These are phyloP conservation scores for Eumaeus atala DNA, from an alignment of 1,140 invertebrate genomes.

Conservation along the genomic window DNA sequence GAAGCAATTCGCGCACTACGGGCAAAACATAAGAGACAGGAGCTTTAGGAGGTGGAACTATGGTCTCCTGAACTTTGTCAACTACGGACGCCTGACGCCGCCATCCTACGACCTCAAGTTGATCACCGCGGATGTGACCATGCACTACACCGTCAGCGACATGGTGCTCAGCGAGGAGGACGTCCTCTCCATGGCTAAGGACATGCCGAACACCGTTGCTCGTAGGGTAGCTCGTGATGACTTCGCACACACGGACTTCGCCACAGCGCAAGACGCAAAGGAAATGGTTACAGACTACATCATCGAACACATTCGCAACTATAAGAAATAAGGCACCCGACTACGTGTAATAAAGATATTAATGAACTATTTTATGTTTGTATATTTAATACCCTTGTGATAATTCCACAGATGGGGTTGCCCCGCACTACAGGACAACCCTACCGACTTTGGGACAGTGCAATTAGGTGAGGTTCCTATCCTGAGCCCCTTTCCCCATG, in stretches of 20 bases:
- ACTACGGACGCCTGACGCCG: slow-evolving; percentile 30
- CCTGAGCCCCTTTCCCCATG: too few relatives aligned
- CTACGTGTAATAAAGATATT: too few relatives aligned
- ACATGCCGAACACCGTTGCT: slow-evolving; percentile 20
- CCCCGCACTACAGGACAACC: too few relatives aligned
- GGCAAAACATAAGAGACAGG: slow-evolving; percentile 48
- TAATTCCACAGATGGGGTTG: too few relatives aligned
- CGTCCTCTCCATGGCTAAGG: slow-evolving; percentile 19
- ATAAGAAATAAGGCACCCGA: too few relatives aligned
- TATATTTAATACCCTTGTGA: too few relatives aligned
- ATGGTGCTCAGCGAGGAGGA: slow-evolving; percentile 17
- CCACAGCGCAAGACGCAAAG: slow-evolving; percentile 16
- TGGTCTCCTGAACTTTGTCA: slow-evolving; percentile 28
- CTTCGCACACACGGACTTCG: slow-evolving; percentile 25
- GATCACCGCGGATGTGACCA: slow-evolving; percentile 18
- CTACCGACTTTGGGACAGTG: too few relatives aligned
- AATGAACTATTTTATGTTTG: too few relatives aligned
- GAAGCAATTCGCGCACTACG: slow-evolving; percentile 49
- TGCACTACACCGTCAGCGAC: slow-evolving; percentile 23
- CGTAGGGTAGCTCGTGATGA: slow-evolving; percentile 18
- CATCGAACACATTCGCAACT: too few relatives aligned
- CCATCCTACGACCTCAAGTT: slow-evolving; percentile 19
- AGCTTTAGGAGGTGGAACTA: slow-evolving; percentile 41
- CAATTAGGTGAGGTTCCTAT: too few relatives aligned
- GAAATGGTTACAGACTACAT: too few relatives aligned